Conservation (phyloP, 2,888 invertebrate genomes). For the Chouioia cunea region DNA sequence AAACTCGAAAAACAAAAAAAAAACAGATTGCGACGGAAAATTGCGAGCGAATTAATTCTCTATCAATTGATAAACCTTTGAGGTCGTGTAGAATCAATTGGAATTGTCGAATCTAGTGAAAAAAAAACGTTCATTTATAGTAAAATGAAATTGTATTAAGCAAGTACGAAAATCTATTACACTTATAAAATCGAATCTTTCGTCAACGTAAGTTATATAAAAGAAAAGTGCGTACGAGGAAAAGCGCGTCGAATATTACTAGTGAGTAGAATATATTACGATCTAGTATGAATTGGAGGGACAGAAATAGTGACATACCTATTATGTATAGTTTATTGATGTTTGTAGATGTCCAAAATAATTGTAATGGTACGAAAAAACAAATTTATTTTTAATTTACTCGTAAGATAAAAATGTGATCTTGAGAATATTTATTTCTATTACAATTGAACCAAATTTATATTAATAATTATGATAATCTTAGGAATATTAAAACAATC, state of each 20-base stretch:
- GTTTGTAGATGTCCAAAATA: constrained; percentile 7
- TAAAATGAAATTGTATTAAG: constrained; percentile 41
- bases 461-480: constrained; percentile 2
- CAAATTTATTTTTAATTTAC: constrained; percentile 15
- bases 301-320: constrained; percentile 29
- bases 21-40: constrained; percentile 38
- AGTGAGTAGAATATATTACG: constrained; percentile 36
- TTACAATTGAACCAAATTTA: constrained; percentile 1
- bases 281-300: constrained; percentile 26
- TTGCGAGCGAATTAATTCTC: constrained; percentile 49
- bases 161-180: constrained; percentile 29
- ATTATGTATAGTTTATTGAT: background rate
- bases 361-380: constrained; percentile 26
- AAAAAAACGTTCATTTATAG: constrained; percentile 43
- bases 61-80: constrained; percentile 33
- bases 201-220: constrained; percentile 22
- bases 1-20: constrained; percentile 45
- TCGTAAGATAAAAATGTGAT: constrained; percentile 26
- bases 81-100: constrained; percentile 43
- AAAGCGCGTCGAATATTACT: constrained; percentile 43
- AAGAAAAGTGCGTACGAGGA: constrained; percentile 34
- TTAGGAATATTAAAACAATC: constrained; percentile 32
- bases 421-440: constrained; percentile 13
- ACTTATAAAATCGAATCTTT: constrained; percentile 32
- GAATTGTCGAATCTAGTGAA: constrained; percentile 42